Base-by-base conservation (phyloP, 2,888 invertebrate genomes). In the Acleris literana region DNA sequence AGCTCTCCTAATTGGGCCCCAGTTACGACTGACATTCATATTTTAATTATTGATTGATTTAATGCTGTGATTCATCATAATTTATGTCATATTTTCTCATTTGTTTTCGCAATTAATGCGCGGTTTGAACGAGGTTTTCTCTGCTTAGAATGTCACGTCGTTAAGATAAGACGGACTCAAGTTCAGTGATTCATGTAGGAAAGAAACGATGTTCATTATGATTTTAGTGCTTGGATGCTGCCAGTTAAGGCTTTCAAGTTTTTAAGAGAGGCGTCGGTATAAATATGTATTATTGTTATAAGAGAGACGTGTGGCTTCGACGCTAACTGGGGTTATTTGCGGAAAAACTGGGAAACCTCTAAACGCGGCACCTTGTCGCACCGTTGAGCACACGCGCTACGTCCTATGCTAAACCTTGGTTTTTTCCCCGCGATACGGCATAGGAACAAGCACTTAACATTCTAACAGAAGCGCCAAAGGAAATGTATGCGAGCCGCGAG, bases 51-150 rank as follows among this genome's bases (percentile, higher is more conserved):
- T 79, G 76, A 84, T 80, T 78, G 78, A 83, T 81, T 78, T 77
- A 71, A 70, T 71, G 71, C 70, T 70, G 73, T 69, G 70, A 76
- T 78, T 76, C 61, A 73, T 77, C 72, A 77, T 81, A 80, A 84
- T 84, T 86, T 82, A 84, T 85, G 80, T 84, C 81, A 87, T 83
- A 84, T 81, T 84, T 78, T 80, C 76, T 77, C 77, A 75, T 83
- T 77, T 78, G 75, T 76, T 81, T 78, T 76, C 73, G 71, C 73
- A 80, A 82, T 81, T 76, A 80, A 76, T 78, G 72, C 68, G 69
- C 72, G 71, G 68, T 67, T 74, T 72, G 68, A 73, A 72, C 74
- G 69, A 79, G 73, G 80, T 81, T 84, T 81, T 83, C 75, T 75
- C 64, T 69, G 69, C 64, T 72, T 69, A 56, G 68, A 73, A 70